Evolutionary conservation across 1,140 invertebrate species (phyloP), one percentile per base, ranked within the genome.

Genomic region (Drosophila seguyi): DNA sequence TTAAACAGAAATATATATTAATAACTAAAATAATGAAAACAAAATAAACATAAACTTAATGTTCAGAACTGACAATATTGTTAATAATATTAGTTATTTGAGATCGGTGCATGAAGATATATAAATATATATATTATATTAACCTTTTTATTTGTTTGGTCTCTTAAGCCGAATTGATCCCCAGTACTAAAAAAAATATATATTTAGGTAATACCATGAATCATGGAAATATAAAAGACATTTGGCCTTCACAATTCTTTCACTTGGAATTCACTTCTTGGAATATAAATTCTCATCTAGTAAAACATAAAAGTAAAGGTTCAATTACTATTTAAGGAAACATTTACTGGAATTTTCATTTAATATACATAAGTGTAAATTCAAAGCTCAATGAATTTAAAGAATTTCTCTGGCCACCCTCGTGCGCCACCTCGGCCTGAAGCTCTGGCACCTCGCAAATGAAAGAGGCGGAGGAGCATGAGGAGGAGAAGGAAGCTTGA

Each of bases 361-460:
- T 16, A n/a, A n/a, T n/a, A n/a, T n/a, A n/a, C n/a, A n/a, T n/a
- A n/a, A n/a, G n/a, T n/a, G n/a, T n/a, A n/a, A n/a, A n/a, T n/a
- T n/a, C n/a, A n/a, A n/a, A n/a, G n/a, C n/a, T n/a, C n/a, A n/a
- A n/a, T n/a, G n/a, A 20, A 8, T 29, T 20, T 18, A 18, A 3
- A 7, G 4, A 38, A 68, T 22, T 52, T 27, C 22, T 50, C 14
- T 6, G 8, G 39, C 63, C 20, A 31, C 41, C 62, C 67, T 47
- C 62, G 20, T 13, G 48, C 48, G n/a, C 31, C 56, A 72, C 27
- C 22, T 27, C 6, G 20, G 13, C 50, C 42, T 36, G 11, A 34
- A 56, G 47, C 55, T 65, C 34, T 63, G 45, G 27, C 55, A 67
- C 42, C 65, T 48, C 14, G 27, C 50, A 52, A 31, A 20, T 36